phyloP scores from a whole-genome alignment of 2,797 vertebrate species.

The Enteromius thamalakanensis region DNA sequence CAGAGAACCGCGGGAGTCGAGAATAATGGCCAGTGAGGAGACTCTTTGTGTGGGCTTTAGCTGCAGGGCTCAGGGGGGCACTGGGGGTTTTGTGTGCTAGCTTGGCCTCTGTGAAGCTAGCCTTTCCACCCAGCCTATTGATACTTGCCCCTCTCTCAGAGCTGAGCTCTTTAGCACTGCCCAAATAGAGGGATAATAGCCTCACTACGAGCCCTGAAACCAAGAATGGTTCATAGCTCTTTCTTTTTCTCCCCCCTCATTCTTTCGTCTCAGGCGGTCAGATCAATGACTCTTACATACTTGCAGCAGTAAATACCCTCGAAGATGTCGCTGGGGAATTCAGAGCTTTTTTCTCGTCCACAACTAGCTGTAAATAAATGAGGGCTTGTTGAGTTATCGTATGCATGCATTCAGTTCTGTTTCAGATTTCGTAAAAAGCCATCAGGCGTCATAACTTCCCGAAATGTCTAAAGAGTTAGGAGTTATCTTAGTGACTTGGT shows the following conservation, averaged over 20 bases:
- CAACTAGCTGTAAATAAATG: conserved; percentile 31
- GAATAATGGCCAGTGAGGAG: conserved; percentile 45
- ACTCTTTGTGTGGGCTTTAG: conserved; percentile 60
- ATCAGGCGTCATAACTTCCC: not conserved
- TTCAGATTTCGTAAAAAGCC: not conserved
- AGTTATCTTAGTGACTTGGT: not conserved
- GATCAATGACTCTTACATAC: conserved; percentile 43
- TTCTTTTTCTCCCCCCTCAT: conserved; percentile 40
- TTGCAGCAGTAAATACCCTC: conserved; percentile 40
- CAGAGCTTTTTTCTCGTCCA: not conserved
- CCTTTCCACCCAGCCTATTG: conserved; percentile 53
- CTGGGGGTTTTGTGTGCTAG: conserved; percentile 43
- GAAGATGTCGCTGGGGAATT: conserved; percentile 30
- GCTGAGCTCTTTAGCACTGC: conserved; percentile 50
- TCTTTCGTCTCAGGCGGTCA: conserved; percentile 33
- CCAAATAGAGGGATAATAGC: conserved; percentile 54
- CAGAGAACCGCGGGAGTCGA: conserved; percentile 48
- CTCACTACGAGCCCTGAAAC: conserved; percentile 44
- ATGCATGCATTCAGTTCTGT: not conserved
- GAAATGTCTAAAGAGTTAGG: not conserved
- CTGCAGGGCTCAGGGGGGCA: conserved; percentile 46
- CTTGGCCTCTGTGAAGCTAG: conserved; percentile 52
- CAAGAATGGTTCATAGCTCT: conserved; percentile 50
- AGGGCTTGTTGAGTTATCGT: not conserved
- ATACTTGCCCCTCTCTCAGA: conserved; percentile 49